These are phyloP conservation scores for Decapterus maruadsi DNA, from an alignment of 2,797 vertebrate genomes.

Conservation along the genomic window DNA sequence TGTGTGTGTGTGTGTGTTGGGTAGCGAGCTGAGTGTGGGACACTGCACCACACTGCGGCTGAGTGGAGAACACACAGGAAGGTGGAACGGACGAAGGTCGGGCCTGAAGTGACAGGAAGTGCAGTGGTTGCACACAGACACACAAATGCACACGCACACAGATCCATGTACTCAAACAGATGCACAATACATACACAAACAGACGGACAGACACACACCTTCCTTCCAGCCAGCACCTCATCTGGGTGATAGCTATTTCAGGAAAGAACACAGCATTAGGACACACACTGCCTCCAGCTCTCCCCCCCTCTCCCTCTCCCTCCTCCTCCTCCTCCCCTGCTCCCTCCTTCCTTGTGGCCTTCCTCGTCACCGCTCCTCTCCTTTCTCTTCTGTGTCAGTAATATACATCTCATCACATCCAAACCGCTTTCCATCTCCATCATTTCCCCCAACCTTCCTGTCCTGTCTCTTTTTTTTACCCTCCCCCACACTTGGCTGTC, in stretches of 20 bases:
- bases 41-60: slow-evolving; percentile 51
- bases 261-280: slow-evolving; percentile 76
- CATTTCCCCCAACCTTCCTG: slow-evolving; percentile 24
- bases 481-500: slow-evolving; percentile 38
- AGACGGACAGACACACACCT: slow-evolving; percentile 48
- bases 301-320: slow-evolving; percentile 18
- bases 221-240: slow-evolving; percentile 73
- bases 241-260: slow-evolving; percentile 79
- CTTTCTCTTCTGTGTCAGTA: slow-evolving; percentile 36
- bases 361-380: slow-evolving; percentile 42
- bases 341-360: slow-evolving; percentile 55
- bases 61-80: slow-evolving; percentile 23
- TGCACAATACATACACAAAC: slow-evolving; percentile 39
- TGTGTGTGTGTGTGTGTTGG: slow-evolving; percentile 9
- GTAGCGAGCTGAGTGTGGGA: slow-evolving; percentile 31
- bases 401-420: slow-evolving; percentile 42
- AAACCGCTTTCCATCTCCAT: slow-evolving; percentile 45
- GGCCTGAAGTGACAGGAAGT: slow-evolving; percentile 36
- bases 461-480: slow-evolving; percentile 15
- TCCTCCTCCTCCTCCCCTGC: slow-evolving; percentile 25
- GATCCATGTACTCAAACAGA: slow-evolving; percentile 33
- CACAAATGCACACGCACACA: background rate
- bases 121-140: slow-evolving; percentile 10
- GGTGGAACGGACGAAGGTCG: slow-evolving; percentile 57
- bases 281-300: slow-evolving; percentile 72